A percentile compares a stretch with the other conserved stretches of the same genome.
phyloP scores from a whole-genome alignment of 2,888 invertebrate genomes.

The Bursaphelenchus okinawaensis region DNA sequence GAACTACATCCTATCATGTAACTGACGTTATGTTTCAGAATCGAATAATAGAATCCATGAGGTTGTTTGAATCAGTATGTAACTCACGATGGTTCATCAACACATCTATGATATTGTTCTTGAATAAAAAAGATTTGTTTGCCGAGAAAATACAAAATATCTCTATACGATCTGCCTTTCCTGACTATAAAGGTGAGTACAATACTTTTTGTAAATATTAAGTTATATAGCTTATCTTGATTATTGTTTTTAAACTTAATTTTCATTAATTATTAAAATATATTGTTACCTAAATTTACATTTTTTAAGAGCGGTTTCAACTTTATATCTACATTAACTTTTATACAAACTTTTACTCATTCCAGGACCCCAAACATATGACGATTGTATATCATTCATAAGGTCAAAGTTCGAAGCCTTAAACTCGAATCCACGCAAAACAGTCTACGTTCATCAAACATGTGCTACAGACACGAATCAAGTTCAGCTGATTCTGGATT shows the following conservation, averaged over 20 bases:
- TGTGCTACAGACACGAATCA: conserved; percentile 54
- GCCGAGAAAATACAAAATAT: conserved; percentile 45
- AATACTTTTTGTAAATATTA: background rate
- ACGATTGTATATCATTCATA: conserved; percentile 44
- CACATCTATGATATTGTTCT: conserved; percentile 48
- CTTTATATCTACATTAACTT: too few relatives aligned
- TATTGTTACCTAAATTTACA: background rate
- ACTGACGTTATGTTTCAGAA: conserved; percentile 38
- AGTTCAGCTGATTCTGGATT: conserved; percentile 52
- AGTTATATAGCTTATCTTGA: background rate
- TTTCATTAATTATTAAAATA: background rate
- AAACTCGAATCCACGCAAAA: conserved; percentile 45
- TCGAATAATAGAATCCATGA: conserved; percentile 54
- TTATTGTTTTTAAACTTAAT: background rate
- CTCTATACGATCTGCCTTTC: conserved; percentile 43
- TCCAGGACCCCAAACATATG: conserved; percentile 50
- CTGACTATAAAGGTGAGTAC: conserved; percentile 46
- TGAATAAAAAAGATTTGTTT: conserved; percentile 54
- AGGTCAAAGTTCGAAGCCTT: conserved; percentile 42
- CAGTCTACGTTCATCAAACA: conserved; percentile 46
- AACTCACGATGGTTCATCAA: conserved; percentile 55
- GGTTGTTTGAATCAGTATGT: conserved; percentile 56
- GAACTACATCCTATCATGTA: too few relatives aligned
- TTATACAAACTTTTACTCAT: background rate
- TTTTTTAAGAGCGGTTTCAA: background rate